Percentiles rank a stretch among this genome's conserved stretches.
Conservation (phyloP, 2,113 vertebrate genomes). For the Urocynchramus pylzowi region DNA sequence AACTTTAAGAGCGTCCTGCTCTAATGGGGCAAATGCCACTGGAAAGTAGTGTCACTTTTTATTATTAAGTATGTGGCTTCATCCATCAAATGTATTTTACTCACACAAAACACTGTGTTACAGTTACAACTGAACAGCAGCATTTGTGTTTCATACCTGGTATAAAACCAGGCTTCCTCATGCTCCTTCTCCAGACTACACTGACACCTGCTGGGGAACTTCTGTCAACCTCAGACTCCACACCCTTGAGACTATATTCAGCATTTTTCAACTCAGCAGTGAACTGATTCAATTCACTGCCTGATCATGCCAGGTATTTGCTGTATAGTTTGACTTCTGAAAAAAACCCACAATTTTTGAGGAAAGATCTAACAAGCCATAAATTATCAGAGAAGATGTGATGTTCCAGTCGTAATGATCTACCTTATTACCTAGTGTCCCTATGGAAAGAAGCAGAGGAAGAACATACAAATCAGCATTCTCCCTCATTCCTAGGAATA, state of each 20-base stretch:
- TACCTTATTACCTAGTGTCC: neutral
- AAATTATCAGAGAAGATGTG: neutral
- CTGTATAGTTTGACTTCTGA: neutral
- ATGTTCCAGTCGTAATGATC: neutral
- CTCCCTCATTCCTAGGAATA: neutral
- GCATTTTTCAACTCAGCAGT: neutral
- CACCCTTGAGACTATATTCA: fast-evolving
- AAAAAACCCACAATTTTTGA: neutral
- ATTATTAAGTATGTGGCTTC: neutral
- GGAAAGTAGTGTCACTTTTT: neutral
- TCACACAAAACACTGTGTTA: neutral
- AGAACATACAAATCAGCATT: neutral
- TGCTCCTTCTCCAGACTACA: neutral
- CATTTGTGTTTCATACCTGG: fast-evolving
- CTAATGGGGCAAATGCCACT: neutral
- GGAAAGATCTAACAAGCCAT: neutral
- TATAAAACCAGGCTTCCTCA: neutral
- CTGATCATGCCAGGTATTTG: neutral
- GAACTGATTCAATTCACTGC: neutral
- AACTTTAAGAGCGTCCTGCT: neutral
- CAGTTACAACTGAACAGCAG: neutral
- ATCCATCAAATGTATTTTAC: neutral
- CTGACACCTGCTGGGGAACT: slow-evolving; percentile 42
- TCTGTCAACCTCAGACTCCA: neutral
- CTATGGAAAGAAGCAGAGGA: neutral